A percentile compares a stretch with the other conserved stretches of the same genome.
phyloP scores from a whole-genome alignment of 2,797 vertebrate species.

The Sebastes melanostomus region DNA sequence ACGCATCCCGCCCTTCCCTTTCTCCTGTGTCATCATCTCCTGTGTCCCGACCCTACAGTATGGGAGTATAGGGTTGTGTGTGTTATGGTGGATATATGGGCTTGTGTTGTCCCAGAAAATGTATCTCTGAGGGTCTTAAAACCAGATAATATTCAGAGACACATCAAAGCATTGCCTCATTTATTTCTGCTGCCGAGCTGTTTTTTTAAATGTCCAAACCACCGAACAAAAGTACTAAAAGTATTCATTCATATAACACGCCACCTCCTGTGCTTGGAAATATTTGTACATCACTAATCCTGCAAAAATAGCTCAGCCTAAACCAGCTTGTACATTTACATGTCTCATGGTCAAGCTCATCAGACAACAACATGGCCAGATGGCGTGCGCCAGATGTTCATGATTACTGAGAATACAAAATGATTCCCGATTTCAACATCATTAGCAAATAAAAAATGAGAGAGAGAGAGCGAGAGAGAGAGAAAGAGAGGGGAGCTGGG shows the following conservation, averaged over 20 bases:
- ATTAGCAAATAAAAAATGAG: slow-evolving; percentile 74
- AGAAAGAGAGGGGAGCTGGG: neutral
- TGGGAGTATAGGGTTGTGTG: neutral
- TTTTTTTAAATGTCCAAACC: neutral
- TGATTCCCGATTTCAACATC: slow-evolving; percentile 75
- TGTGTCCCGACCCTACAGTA: slow-evolving; percentile 6
- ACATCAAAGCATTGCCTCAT: slow-evolving; percentile 13
- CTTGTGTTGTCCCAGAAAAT: slow-evolving; percentile 51
- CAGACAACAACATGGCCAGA: slow-evolving; percentile 70
- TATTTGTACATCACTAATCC: slow-evolving; percentile 34
- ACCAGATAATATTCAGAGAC: slow-evolving; percentile 11
- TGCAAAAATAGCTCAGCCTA: slow-evolving; percentile 36
- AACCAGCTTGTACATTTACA: slow-evolving; percentile 40
- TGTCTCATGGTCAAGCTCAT: slow-evolving; percentile 62
- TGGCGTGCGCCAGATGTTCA: slow-evolving; percentile 78
- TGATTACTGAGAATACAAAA: slow-evolving; percentile 80
- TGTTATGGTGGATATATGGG: slow-evolving; percentile 42
- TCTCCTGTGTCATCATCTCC: slow-evolving; percentile 47
- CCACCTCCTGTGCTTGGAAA: neutral
- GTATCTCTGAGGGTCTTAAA: slow-evolving; percentile 11
- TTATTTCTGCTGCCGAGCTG: slow-evolving; percentile 12
- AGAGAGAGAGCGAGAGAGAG: neutral
- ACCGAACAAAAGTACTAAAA: slow-evolving; percentile 5
- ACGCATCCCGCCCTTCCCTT: slow-evolving; percentile 15
- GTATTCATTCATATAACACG: neutral